Conservation (phyloP, 2,888 invertebrate genomes). For the Leptopilina syphax region DNA sequence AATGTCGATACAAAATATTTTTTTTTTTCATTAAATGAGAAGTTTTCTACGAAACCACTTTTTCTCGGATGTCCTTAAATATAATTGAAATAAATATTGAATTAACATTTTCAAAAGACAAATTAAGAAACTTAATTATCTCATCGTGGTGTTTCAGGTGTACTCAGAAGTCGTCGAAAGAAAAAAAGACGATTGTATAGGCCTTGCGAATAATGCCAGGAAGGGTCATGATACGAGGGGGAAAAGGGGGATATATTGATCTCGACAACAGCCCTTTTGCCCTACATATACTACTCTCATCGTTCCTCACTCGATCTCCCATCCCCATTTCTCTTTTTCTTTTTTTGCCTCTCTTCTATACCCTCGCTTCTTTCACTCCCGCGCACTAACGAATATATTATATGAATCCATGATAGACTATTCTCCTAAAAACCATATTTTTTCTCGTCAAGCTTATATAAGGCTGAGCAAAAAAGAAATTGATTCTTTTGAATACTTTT, state of each 20-base stretch:
- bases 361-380: conserved; percentile 19
- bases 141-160: background rate
- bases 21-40: too few species aligned
- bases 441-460: background rate
- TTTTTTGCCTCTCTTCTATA: conserved; percentile 42
- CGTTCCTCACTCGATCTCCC: conserved; percentile 23
- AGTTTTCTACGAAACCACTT: too few species aligned
- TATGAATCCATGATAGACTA: conserved; percentile 10
- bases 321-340: conserved; percentile 26
- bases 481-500: background rate
- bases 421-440: conserved; percentile 7
- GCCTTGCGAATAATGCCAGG: conserved; percentile 51
- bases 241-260: conserved; percentile 57
- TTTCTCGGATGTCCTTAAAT: too few species aligned
- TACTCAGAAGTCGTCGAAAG: background rate
- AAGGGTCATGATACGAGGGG: conserved; percentile 38
- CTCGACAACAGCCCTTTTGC: conserved; percentile 60
- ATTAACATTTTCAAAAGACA: too few species aligned
- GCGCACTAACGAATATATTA: conserved; percentile 24
- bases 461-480: conserved; percentile 4
- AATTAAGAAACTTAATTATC: background rate
- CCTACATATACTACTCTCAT: conserved; percentile 57
- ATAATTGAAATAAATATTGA: too few species aligned
- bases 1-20: too few species aligned
- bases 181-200: conserved; percentile 49